These are phyloP conservation scores for Crocallis elinguaria DNA, from an alignment of 2,888 invertebrate genomes.

Conservation along the genomic window DNA sequence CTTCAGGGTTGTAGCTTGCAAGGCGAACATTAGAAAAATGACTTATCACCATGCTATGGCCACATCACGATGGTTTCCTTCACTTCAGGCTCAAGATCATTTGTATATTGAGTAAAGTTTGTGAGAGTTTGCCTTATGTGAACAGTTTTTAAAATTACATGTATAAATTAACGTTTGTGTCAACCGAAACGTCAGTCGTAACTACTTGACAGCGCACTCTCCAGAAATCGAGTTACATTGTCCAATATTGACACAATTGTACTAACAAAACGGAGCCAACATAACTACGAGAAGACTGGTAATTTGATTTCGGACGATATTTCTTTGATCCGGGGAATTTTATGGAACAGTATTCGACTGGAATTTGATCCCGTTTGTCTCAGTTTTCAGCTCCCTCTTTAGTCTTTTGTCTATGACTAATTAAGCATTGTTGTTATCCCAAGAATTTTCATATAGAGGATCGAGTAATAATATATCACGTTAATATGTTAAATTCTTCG, in stretches of 20 bases:
- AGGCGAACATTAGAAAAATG: too few species aligned
- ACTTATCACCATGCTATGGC: too few species aligned
- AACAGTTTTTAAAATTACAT: conserved; percentile 40
- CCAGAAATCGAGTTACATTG: conserved; percentile 72
- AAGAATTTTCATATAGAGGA: too few species aligned
- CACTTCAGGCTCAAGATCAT: too few species aligned
- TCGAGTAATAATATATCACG: too few species aligned
- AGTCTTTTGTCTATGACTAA: not conserved
- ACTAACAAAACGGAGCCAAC: conserved; percentile 68
- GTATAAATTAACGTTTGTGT: not conserved
- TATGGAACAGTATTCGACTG: conserved; percentile 28
- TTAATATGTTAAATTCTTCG: not conserved
- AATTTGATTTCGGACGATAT: conserved; percentile 65
- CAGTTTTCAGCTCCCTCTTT: conserved; percentile 23
- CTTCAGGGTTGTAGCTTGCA: too few species aligned
- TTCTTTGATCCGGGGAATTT: conserved; percentile 48
- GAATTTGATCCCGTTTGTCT: conserved; percentile 20
- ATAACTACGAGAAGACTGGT: conserved; percentile 62
- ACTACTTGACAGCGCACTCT: conserved; percentile 62
- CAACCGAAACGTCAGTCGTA: conserved; percentile 40
- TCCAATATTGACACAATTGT: conserved; percentile 80
- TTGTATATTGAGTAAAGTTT: too few species aligned
- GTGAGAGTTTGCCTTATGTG: too few species aligned
- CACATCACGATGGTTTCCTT: too few species aligned
- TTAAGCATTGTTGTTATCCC: too few species aligned